These are phyloP conservation scores for Anisognathus igniventris DNA, from an alignment of 2,797 vertebrate species.

Conservation along the genomic window DNA sequence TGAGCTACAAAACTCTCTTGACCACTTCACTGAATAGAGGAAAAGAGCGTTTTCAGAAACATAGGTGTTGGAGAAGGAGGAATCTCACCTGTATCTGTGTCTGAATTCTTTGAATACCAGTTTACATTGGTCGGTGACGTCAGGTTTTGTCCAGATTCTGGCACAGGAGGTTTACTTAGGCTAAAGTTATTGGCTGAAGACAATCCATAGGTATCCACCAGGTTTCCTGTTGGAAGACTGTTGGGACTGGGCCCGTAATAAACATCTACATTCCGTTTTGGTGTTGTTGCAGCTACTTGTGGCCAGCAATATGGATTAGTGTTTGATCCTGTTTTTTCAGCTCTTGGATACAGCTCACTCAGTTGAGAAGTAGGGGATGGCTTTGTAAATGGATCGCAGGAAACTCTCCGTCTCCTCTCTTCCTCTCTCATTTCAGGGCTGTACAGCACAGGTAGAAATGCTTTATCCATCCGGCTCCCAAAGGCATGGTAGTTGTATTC, in stretches of 20 bases:
- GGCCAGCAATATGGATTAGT: not conserved
- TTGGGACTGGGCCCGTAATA: not conserved
- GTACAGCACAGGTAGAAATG: not conserved
- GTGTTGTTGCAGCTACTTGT: not conserved
- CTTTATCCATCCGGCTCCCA: conserved; percentile 75
- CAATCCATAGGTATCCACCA: not conserved
- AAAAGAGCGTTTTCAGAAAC: not conserved
- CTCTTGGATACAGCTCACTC: not conserved
- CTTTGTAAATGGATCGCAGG: conserved; percentile 46
- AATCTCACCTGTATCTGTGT: conserved; percentile 25
- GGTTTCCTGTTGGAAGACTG: not conserved
- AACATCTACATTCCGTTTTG: not conserved
- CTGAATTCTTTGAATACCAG: not conserved
- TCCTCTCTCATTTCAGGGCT: conserved; percentile 42
- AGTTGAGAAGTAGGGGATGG: not conserved
- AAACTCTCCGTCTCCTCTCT: conserved; percentile 65
- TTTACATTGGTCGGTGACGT: not conserved
- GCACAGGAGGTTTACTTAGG: conserved; percentile 63
- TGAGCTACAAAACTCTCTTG: not conserved
- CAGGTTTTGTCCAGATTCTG: conserved; percentile 54
- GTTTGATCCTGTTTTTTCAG: not conserved
- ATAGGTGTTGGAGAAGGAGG: not conserved
- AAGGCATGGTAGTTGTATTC: conserved; percentile 85
- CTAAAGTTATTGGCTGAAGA: not conserved
- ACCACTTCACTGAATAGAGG: not conserved